Evolutionary conservation across 2,113 vertebrate genomes (phyloP).

Genomic region (Anser cygnoides): DNA sequence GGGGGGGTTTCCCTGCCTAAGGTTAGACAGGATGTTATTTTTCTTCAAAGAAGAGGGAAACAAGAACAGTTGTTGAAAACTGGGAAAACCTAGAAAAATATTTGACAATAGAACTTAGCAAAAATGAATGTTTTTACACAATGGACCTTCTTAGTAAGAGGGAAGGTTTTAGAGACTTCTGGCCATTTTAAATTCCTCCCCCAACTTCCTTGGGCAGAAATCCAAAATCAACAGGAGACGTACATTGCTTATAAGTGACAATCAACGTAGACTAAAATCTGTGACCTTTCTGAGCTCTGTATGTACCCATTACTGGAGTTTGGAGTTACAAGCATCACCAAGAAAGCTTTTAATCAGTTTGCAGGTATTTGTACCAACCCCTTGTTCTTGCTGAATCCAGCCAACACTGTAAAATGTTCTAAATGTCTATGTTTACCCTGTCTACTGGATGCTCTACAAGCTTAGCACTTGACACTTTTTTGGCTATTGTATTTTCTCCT

Average conservation of each 20-base stretch:
- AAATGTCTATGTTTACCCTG: not conserved
- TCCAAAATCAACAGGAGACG: not conserved
- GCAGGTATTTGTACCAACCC: not conserved
- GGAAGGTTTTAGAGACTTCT: not conserved
- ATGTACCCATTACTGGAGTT: not conserved
- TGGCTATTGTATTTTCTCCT: not conserved
- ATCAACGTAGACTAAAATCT: not conserved
- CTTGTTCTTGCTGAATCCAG: not conserved
- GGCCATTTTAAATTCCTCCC: not conserved
- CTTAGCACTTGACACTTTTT: not conserved
- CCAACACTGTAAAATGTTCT: not conserved
- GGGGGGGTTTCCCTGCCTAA: not conserved
- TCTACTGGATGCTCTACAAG: not conserved
- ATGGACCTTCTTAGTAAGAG: not conserved
- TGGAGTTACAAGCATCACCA: not conserved
- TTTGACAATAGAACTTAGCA: slow-evolving; percentile 19
- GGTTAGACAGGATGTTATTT: slow-evolving; percentile 49
- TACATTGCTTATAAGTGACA: not conserved
- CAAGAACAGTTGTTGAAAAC: slow-evolving; percentile 40
- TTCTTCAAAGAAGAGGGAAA: slow-evolving; percentile 43
- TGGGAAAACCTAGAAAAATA: slow-evolving; percentile 40
- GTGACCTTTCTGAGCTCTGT: not conserved
- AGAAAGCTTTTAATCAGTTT: not conserved
- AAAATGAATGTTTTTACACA: not conserved
- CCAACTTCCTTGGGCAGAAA: not conserved